phyloP scores from a whole-genome alignment of 2,888 invertebrate genomes.

The Norana najaformis region DNA sequence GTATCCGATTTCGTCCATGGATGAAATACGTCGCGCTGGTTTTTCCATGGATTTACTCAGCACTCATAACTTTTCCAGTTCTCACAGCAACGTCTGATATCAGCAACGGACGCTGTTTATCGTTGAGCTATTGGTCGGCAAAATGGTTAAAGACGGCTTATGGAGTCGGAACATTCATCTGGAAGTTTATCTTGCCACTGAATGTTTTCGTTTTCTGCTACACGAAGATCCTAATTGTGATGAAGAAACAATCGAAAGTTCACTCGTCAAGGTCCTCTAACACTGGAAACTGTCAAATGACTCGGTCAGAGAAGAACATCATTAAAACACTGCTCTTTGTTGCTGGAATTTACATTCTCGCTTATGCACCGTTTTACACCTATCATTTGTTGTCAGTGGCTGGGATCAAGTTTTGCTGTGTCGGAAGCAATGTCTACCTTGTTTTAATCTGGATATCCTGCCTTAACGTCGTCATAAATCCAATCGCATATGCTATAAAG shows the following conservation, averaged over 20 bases:
- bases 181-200: constrained; percentile 4
- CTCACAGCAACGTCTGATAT: neutral
- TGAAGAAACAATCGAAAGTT: constrained; percentile 13
- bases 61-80: neutral
- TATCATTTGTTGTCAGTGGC: too few relatives aligned
- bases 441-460: too few relatives aligned
- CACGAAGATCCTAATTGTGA: neutral
- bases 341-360: too few relatives aligned
- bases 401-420: neutral
- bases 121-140: neutral
- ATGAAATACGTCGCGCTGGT: neutral
- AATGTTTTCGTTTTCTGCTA: neutral
- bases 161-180: neutral
- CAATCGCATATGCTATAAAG: too few relatives aligned
- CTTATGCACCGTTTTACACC: too few relatives aligned
- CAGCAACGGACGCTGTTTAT: neutral
- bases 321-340: too few relatives aligned
- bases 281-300: too few relatives aligned
- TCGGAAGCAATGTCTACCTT: neutral
- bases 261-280: neutral
- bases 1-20: neutral
- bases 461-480: too few relatives aligned
- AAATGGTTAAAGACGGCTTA: neutral
- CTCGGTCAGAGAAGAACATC: too few relatives aligned
- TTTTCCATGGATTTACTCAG: neutral